These are phyloP conservation scores for Hirundo rustica DNA, from an alignment of 2,797 vertebrate species.

Conservation along the genomic window DNA sequence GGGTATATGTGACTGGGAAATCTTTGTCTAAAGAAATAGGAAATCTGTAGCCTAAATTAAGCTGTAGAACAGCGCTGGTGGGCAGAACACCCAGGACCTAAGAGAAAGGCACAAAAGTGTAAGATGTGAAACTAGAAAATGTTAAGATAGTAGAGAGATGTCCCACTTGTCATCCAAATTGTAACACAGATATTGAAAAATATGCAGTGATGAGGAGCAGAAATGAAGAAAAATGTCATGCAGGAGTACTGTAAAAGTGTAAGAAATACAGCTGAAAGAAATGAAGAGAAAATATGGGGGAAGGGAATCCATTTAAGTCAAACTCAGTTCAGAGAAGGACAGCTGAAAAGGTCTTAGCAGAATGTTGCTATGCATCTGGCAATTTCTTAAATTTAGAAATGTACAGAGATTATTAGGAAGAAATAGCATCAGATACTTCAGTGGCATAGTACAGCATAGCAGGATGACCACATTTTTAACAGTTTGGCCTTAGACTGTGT, in stretches of 20 bases:
- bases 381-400: background rate
- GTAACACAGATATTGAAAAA: background rate
- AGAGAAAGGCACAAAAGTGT: background rate
- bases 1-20: background rate
- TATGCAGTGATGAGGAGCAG: background rate
- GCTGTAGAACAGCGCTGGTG: background rate
- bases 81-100: background rate
- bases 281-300: background rate
- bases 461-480: background rate
- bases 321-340: background rate
- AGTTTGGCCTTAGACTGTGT: background rate
- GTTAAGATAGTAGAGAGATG: background rate
- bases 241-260: background rate
- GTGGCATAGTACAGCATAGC: background rate
- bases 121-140: background rate
- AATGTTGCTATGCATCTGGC: background rate
- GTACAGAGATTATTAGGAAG: background rate
- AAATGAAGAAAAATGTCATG: slow-evolving; percentile 11
- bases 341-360: background rate
- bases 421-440: background rate
- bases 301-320: background rate
- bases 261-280: slow-evolving; percentile 3
- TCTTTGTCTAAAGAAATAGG: background rate
- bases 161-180: background rate
- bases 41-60: background rate